Percentiles rank a stretch among this genome's conserved stretches.
Evolutionary conservation across 2,888 invertebrate genomes (phyloP).

Genomic region (Liodrosophila aerea): DNA sequence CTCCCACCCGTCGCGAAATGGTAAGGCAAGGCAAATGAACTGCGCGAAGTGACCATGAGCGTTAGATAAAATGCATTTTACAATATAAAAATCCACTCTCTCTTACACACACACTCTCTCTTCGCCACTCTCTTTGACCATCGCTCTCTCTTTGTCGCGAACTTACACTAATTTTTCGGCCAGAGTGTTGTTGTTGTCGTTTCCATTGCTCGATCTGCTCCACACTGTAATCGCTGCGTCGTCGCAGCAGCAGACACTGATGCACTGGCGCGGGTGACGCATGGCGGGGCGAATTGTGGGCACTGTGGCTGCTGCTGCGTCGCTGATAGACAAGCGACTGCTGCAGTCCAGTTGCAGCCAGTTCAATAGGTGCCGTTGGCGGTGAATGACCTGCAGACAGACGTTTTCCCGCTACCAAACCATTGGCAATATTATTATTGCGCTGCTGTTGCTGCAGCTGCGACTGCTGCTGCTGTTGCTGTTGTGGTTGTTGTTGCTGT

Average conservation of each 20-base stretch:
- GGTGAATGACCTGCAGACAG: slow-evolving; percentile 71
- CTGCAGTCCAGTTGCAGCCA: slow-evolving; percentile 45
- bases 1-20: slow-evolving; percentile 20
- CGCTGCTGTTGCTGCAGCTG: slow-evolving; percentile 37
- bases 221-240: slow-evolving; percentile 78
- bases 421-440: slow-evolving; percentile 70
- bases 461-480: slow-evolving; percentile 16
- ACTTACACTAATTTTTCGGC: slow-evolving; percentile 69
- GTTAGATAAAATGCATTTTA: slow-evolving; percentile 13
- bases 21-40: slow-evolving; percentile 43
- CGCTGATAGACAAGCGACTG: slow-evolving; percentile 71
- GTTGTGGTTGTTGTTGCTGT: slow-evolving; percentile 17
- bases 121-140: slow-evolving; percentile 10
- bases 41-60: slow-evolving; percentile 32
- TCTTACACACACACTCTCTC: slow-evolving; percentile 1
- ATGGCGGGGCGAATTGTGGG: slow-evolving; percentile 60
- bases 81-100: too few species aligned
- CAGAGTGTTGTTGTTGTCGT: slow-evolving; percentile 60
- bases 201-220: slow-evolving; percentile 73
- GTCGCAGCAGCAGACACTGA: slow-evolving; percentile 74
- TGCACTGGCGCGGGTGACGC: slow-evolving; percentile 66
- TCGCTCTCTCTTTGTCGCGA: slow-evolving; percentile 10
- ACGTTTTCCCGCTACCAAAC: slow-evolving; percentile 65
- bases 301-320: slow-evolving; percentile 40
- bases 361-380: slow-evolving; percentile 32